Percentiles rank a stretch among this genome's conserved stretches.
These are phyloP conservation scores for Zophobas atratus DNA, from an alignment of 1,140 invertebrate genomes.

Conservation along the genomic window DNA sequence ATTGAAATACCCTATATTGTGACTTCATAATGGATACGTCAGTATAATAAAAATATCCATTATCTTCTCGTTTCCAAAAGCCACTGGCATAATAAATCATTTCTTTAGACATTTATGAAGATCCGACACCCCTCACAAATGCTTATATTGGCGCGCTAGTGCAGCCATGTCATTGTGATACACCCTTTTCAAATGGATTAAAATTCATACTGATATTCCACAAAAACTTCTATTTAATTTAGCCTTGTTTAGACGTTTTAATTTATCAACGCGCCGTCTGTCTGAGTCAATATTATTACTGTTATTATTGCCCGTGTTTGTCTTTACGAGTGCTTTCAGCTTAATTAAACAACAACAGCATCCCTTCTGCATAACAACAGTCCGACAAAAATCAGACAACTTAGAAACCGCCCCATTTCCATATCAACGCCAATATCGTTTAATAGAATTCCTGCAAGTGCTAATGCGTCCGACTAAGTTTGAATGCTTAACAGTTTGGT, in stretches of 20 bases:
- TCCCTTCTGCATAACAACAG: not conserved
- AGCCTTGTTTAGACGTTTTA: conserved; percentile 6
- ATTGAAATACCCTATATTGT: conserved; percentile 53
- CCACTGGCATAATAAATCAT: conserved; percentile 61
- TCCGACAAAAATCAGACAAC: not conserved
- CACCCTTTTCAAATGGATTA: conserved; percentile 42
- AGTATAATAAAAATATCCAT: conserved; percentile 63
- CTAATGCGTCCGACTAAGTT: conserved; percentile 52
- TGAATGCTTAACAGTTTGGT: conserved; percentile 56
- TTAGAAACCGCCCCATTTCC: conserved; percentile 1
- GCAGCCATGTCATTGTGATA: conserved; percentile 44
- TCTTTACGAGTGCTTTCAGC: not conserved
- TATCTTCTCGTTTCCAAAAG: conserved; percentile 62
- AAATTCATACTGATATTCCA: conserved; percentile 34
- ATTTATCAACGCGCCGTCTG: conserved; percentile 10
- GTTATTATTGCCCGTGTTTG: not conserved
- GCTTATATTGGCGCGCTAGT: conserved; percentile 55
- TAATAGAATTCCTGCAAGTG: conserved; percentile 45
- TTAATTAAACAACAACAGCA: conserved; percentile 12
- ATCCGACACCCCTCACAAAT: conserved; percentile 60
- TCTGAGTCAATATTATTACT: conserved; percentile 10
- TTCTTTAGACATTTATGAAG: conserved; percentile 62
- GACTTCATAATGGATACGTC: conserved; percentile 62
- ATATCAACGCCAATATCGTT: conserved; percentile 25
- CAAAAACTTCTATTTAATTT: conserved; percentile 32